Evolutionary conservation across 2,797 vertebrate genomes (phyloP), one percentile per base, ranked within the genome.

Genomic region (Huso huso): DNA sequence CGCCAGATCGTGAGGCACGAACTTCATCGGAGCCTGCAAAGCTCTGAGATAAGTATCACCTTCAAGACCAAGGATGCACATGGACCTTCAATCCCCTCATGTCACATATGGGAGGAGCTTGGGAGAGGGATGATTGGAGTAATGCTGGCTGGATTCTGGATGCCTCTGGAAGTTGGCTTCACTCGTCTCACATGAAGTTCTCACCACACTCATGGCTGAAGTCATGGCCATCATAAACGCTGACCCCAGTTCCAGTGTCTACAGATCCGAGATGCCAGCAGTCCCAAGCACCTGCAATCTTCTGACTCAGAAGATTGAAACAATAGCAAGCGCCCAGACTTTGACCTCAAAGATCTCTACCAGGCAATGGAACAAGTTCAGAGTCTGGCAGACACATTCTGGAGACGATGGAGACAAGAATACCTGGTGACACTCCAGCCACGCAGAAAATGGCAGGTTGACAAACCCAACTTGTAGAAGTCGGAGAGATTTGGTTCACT

Each of bases 301-400:
- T 10, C 11, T n/a, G 10, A 68, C 65, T 11, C 66, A 62, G 18
- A 68, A 68, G 60, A 13, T 18, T 8, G 49, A 48, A 7, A 6
- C 50, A 50, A 18, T 37, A 51, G 49, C 66, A n/a, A 18, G 11
- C 6, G 6, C 66, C 62, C 1, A 8, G 49, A 64, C 11, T 64
- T 51, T 58, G 49, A 61, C 48, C 10, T 49, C 6, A 57, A 63
- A 13, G 55, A 52, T 50, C 50, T 68, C 49, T 52, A 61, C 7
- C 1, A 51, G 53, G 6, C 66, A 70, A 10, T 66, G 69, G 65
- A 51, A 12, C 64, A 66, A 2, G 59, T 66, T 8, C 69, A 70
- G 7, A 23, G 9, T 48, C 61, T 71, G 1, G 69, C 66, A 1
- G 52, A 67, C 10, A 23, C 66, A 2, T 61, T 67, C 9, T 67